Evolutionary conservation across 2,113 vertebrate genomes (phyloP), one percentile per base, ranked within the genome.

Genomic region (Arvicanthis niloticus): DNA sequence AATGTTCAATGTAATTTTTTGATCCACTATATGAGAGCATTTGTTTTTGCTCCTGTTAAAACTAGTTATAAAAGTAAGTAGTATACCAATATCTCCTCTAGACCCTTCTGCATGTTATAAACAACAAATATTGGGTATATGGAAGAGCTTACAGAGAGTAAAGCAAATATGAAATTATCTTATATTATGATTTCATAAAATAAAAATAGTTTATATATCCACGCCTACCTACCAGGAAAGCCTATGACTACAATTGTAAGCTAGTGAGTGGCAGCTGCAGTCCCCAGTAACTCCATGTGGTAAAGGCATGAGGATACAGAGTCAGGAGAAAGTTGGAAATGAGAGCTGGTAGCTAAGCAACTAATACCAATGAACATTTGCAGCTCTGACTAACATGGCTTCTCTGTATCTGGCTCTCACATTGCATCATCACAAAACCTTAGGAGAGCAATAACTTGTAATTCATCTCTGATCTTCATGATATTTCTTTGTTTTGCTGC

Each of bases 251-350:
- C 6, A 53, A 40, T 31, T 21, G 11, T 29, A 10, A 76, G 10
- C 2, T 3, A 60, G 3, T 29, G 34, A 2, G 1, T 53, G 31
- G 4, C 31, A 48, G 12, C 2, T 9, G 5, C 19, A 67, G n/a
- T 31, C 17, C 26, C 92, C 40, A 19, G 13, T 42, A 53, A 3
- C 40, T 16, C 0, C 19, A 15, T 53, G 17, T 2, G 6, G 1
- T 51, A 26, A 31, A 13, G 15, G 4, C 40, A 1, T 58, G 42
- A 24, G 15, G 60, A 58, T 31, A 15, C 29, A 72, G n/a, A 19
- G 40, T 72, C 80, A 72, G 7, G 19, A 56, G 2, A 4, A 16
- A 11, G 22, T 10, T 82, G 11, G 21, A 8, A 58, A 15, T 11
- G 91, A 37, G 2, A 40, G 7, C 15, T 67, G 16, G 29, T 17